Conservation (phyloP, 2,888 invertebrate species). For the Limulus polyphemus region DNA sequence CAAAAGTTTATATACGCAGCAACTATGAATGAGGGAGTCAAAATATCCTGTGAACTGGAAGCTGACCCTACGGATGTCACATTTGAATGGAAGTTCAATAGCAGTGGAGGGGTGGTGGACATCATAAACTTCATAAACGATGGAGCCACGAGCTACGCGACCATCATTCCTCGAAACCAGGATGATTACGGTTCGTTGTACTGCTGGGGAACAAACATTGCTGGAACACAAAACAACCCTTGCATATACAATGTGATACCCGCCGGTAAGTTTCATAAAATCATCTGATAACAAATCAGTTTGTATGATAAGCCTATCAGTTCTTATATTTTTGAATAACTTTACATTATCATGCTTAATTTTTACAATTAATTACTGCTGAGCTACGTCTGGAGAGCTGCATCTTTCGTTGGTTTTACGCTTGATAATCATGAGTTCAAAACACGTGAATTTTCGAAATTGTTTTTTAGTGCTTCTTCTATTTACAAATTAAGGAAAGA, state of each 20-base stretch:
- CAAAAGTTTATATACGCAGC: constrained; percentile 27
- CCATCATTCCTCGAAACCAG: constrained; percentile 27
- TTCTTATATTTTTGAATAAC: too few relatives aligned
- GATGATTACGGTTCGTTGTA: constrained; percentile 29
- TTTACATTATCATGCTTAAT: too few relatives aligned
- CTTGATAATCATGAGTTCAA: too few relatives aligned
- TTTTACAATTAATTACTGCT: too few relatives aligned
- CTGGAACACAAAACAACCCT: constrained; percentile 28
- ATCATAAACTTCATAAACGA: constrained; percentile 16
- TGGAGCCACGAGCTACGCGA: constrained; percentile 20
- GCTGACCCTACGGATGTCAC: constrained; percentile 42
- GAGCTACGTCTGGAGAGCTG: too few relatives aligned
- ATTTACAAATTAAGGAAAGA: too few relatives aligned
- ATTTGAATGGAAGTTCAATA: constrained; percentile 90
- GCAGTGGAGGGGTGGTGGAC: constrained; percentile 42
- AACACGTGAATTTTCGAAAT: too few relatives aligned
- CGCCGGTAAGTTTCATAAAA: constrained; percentile 34
- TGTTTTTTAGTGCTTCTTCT: too few relatives aligned
- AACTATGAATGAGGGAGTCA: constrained; percentile 25
- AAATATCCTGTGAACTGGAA: constrained; percentile 25
- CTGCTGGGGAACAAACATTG: constrained; percentile 28
- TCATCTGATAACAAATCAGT: too few relatives aligned
- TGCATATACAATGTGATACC: constrained; percentile 29
- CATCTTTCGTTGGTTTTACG: too few relatives aligned
- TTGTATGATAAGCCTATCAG: too few relatives aligned